phyloP scores from a whole-genome alignment of 2,888 invertebrate species.

The Xanthia togata region DNA sequence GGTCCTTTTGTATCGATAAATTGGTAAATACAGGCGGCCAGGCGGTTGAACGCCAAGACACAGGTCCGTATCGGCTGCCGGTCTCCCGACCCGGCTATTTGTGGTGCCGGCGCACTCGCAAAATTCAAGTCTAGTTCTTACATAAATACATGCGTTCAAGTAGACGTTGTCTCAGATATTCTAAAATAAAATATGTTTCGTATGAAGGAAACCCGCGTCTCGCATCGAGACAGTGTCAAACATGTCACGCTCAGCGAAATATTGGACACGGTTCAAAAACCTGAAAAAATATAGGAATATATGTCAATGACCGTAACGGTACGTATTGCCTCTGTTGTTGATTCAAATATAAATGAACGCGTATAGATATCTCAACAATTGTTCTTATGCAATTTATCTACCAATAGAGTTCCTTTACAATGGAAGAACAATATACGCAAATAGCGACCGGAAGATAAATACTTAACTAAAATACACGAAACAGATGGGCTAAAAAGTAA shows the following conservation, averaged over 20 bases:
- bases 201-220: slow-evolving; percentile 59
- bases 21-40: slow-evolving; percentile 32
- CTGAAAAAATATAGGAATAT: slow-evolving; percentile 67
- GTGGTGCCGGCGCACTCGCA: slow-evolving; percentile 73
- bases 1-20: slow-evolving; percentile 7
- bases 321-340: slow-evolving; percentile 63
- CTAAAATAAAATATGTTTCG: slow-evolving; percentile 65
- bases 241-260: slow-evolving; percentile 47
- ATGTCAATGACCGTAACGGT: slow-evolving; percentile 75
- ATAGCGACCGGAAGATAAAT: slow-evolving; percentile 1
- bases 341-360: slow-evolving; percentile 13
- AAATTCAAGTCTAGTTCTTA: slow-evolving; percentile 72
- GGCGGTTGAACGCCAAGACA: slow-evolving; percentile 50
- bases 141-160: slow-evolving; percentile 65
- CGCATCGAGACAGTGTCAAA: slow-evolving; percentile 58
- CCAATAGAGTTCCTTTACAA: background rate
- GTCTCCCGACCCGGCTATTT: slow-evolving; percentile 77
- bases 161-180: slow-evolving; percentile 57
- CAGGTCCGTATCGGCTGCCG: slow-evolving; percentile 54
- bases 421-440: background rate
- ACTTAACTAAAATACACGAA: slow-evolving; percentile 14
- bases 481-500: slow-evolving; percentile 3
- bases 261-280: slow-evolving; percentile 73
- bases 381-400: background rate
- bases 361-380: slow-evolving; percentile 2